Evolutionary conservation across 2,113 vertebrate genomes (phyloP).

Genomic region (Leucoraja erinaceus): DNA sequence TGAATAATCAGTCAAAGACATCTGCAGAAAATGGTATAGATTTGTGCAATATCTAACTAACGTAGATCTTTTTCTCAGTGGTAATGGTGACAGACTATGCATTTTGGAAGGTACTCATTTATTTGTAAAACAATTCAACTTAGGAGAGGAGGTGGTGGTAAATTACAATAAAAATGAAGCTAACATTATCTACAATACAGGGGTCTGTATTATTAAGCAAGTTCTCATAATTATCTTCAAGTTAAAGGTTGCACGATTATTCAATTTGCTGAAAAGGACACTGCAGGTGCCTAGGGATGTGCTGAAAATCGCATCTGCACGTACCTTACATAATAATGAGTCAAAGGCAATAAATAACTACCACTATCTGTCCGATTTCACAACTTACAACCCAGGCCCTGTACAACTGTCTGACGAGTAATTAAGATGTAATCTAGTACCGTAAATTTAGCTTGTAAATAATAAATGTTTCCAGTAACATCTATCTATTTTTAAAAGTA

Average conservation of each 20-base stretch:
- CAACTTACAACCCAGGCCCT: background rate
- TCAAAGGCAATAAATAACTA: conserved; percentile 4
- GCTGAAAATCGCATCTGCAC: background rate
- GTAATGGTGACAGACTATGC: background rate
- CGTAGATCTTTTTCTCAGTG: background rate
- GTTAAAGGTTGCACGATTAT: conserved; percentile 6
- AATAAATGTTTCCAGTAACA: background rate
- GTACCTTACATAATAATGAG: background rate
- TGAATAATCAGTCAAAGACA: background rate
- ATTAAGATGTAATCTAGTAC: conserved; percentile 19
- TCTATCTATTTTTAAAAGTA: background rate
- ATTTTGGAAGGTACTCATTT: background rate
- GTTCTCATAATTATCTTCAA: conserved; percentile 26
- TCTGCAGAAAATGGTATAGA: background rate
- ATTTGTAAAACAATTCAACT: background rate
- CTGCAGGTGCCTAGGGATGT: background rate
- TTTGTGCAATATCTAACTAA: background rate
- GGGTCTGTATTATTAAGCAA: background rate
- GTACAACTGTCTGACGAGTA: background rate
- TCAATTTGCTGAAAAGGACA: conserved; percentile 18
- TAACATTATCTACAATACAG: conserved; percentile 7
- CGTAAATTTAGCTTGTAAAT: background rate
- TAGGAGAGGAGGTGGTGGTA: background rate
- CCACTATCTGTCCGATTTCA: background rate
- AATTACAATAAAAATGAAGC: background rate